Percentiles rank a stretch among this genome's conserved stretches.
Conservation (phyloP, 1,140 invertebrate species). For the Drosophila ambigua region DNA sequence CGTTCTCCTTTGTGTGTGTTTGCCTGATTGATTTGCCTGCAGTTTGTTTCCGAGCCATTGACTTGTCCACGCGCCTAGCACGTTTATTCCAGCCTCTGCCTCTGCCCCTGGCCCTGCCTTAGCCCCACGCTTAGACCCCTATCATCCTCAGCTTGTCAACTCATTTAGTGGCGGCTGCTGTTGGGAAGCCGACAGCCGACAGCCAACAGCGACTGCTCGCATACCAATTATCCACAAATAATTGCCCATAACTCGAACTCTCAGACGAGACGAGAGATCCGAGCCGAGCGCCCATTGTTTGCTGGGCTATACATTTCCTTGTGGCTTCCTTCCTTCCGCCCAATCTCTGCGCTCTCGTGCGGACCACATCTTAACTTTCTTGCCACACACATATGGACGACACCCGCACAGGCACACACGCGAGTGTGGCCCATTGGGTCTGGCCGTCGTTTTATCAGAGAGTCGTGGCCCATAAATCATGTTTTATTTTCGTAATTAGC, state of each 20-base stretch:
- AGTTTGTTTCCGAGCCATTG: conserved; percentile 71
- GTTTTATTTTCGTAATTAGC: conserved; percentile 80
- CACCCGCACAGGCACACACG: conserved; percentile 10
- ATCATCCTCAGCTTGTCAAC: conserved; percentile 54
- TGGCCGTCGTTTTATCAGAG: conserved; percentile 46
- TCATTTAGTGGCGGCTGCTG: conserved; percentile 50
- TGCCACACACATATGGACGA: background rate
- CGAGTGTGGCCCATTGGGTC: conserved; percentile 5
- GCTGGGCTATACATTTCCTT: conserved; percentile 34
- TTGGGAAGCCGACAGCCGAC: too few relatives aligned
- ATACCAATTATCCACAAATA: conserved; percentile 75
- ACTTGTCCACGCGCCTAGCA: conserved; percentile 31
- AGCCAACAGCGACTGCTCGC: conserved; percentile 39
- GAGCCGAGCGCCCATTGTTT: conserved; percentile 49
- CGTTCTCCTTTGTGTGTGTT: conserved; percentile 42
- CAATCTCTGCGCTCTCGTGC: conserved; percentile 29
- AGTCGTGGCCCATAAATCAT: conserved; percentile 64
- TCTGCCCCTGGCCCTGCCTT: too few relatives aligned
- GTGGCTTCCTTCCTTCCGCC: conserved; percentile 23
- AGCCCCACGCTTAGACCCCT: background rate
- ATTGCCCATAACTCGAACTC: conserved; percentile 64
- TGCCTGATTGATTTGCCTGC: conserved; percentile 76
- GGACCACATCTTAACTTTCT: conserved; percentile 48
- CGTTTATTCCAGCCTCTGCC: conserved; percentile 13
- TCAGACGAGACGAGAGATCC: conserved; percentile 12